A percentile compares a stretch with the other conserved stretches of the same genome.
Conservation (phyloP, 2,888 invertebrate genomes). For the Tenthredo distinguenda region DNA sequence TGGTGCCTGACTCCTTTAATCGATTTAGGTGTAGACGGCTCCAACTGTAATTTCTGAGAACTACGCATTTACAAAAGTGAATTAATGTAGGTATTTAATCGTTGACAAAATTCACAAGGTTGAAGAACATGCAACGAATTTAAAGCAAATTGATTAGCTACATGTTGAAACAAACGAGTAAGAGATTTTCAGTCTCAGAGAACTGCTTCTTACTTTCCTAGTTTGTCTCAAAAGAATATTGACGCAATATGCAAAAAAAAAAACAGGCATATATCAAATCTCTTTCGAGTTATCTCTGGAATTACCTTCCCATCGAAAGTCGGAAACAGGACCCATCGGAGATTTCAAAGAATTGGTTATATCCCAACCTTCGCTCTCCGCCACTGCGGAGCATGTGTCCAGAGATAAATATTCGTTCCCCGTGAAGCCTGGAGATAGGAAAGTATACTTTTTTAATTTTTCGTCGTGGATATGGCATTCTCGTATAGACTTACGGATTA, state of each 20-base stretch:
- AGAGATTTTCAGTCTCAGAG: not conserved
- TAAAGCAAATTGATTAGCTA: not conserved
- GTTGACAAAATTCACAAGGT: not conserved
- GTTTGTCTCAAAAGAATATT: not conserved
- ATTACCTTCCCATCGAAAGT: slow-evolving; percentile 70
- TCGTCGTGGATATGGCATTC: not conserved
- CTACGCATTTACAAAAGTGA: not conserved
- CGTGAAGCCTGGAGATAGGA: not conserved
- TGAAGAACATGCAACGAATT: not conserved
- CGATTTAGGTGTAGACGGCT: not conserved
- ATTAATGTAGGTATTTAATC: not conserved
- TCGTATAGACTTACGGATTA: not conserved
- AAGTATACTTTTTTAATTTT: not conserved
- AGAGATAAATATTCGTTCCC: not conserved
- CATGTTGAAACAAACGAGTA: not conserved
- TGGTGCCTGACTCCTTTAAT: not conserved
- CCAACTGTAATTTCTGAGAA: not conserved
- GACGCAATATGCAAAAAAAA: not conserved
- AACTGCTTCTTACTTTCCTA: not conserved
- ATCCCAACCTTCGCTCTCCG: slow-evolving; percentile 56
- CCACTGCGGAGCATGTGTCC: not conserved
- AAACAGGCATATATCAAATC: not conserved
- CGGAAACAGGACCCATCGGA: slow-evolving; percentile 65
- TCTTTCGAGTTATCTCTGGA: not conserved
- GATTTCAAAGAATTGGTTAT: slow-evolving; percentile 52